Conservation (phyloP, 2,113 vertebrate genomes). For the Syngnathus floridae region DNA sequence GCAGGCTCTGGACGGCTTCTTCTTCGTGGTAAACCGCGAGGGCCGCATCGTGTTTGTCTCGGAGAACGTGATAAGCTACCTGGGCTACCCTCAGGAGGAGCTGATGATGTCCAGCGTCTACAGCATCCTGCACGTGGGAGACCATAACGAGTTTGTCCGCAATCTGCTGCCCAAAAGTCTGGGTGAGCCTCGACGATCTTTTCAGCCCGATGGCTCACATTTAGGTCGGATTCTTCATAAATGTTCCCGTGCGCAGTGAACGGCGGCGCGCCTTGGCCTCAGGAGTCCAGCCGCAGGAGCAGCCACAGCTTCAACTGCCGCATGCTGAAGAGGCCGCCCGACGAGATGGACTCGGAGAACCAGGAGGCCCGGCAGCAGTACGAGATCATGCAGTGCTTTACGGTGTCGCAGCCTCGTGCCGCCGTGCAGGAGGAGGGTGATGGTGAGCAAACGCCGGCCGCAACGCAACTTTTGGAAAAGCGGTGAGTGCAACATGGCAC, state of each 20-base stretch:
- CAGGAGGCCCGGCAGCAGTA: conserved; percentile 88
- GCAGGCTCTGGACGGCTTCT: conserved; percentile 90
- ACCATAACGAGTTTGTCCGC: conserved; percentile 90
- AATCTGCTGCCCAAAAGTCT: conserved; percentile 90
- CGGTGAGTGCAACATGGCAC: too few species aligned
- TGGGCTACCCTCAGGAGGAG: conserved; percentile 91
- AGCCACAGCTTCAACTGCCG: conserved; percentile 95
- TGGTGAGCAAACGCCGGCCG: conserved; percentile 58
- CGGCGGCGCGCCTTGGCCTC: conserved; percentile 85
- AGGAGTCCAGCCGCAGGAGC: conserved; percentile 78
- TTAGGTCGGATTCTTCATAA: too few species aligned
- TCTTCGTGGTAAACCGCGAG: conserved; percentile 93
- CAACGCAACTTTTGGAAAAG: neutral
- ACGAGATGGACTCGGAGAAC: conserved; percentile 79
- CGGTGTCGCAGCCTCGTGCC: conserved; percentile 83
- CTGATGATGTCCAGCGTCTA: conserved; percentile 94
- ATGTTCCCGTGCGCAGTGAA: conserved; percentile 56
- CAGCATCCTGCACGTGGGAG: conserved; percentile 93
- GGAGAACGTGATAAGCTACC: conserved; percentile 86
- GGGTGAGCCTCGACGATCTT: conserved; percentile 63
- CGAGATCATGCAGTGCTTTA: conserved; percentile 95
- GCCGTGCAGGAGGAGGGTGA: conserved; percentile 86
- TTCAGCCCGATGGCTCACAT: neutral
- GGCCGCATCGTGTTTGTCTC: conserved; percentile 93
- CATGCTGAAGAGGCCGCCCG: conserved; percentile 88